Conservation (phyloP, 2,888 invertebrate species). For the Aspidiotus destructor region DNA sequence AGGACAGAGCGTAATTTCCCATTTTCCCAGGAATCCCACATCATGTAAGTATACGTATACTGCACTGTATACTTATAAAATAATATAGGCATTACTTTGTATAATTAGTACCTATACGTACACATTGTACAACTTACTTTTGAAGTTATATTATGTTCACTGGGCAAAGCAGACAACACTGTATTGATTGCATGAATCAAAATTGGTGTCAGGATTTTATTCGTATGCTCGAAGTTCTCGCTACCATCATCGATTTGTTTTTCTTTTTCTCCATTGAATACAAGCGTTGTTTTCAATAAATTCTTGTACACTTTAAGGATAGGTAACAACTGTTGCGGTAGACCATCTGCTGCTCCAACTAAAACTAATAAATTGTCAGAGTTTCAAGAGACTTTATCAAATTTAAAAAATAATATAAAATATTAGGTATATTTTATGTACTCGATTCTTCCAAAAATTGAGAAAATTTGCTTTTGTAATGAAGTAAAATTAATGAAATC, state of each 20-base stretch:
- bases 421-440: too few species aligned
- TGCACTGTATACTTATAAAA: too few species aligned
- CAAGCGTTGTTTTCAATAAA: slow-evolving; percentile 21
- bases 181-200: slow-evolving; percentile 15
- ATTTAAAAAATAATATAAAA: slow-evolving; percentile 8
- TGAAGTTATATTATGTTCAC: slow-evolving; percentile 8
- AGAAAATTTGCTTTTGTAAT: slow-evolving; percentile 42
- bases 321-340: slow-evolving; percentile 34
- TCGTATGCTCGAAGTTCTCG: slow-evolving; percentile 37
- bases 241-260: slow-evolving; percentile 41
- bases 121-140: too few species aligned
- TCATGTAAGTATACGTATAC: neutral
- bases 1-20: too few species aligned
- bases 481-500: slow-evolving; percentile 38
- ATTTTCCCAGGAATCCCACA: too few species aligned
- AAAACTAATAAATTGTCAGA: slow-evolving; percentile 2
- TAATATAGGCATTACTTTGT: too few species aligned
- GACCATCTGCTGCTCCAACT: slow-evolving; percentile 33
- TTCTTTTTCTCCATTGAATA: slow-evolving; percentile 37
- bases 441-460: slow-evolving; percentile 44
- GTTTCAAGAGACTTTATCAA: neutral
- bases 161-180: slow-evolving; percentile 10
- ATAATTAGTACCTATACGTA: too few species aligned
- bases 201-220: slow-evolving; percentile 39
- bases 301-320: slow-evolving; percentile 35